Evolutionary conservation across 1,140 invertebrate species (phyloP).

Genomic region (Listronotus bonariensis): DNA sequence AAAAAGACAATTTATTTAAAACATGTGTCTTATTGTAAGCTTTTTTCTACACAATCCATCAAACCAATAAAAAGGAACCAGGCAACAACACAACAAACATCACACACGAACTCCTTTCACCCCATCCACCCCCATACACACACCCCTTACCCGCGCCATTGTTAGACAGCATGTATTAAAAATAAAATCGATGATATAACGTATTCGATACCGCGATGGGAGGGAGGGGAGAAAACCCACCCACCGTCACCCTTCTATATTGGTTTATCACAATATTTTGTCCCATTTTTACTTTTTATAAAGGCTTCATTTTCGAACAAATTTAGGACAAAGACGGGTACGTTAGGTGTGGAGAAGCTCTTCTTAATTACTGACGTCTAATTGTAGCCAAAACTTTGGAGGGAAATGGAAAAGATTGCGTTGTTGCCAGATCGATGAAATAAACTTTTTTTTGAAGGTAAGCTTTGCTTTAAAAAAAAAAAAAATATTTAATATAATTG

Average conservation of each 20-base stretch:
- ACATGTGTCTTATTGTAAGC: slow-evolving; percentile 14
- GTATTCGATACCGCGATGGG: slow-evolving; percentile 30
- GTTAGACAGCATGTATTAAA: slow-evolving; percentile 42
- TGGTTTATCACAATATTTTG: slow-evolving; percentile 9
- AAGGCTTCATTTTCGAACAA: not conserved
- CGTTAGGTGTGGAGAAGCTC: slow-evolving; percentile 27
- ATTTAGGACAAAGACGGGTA: not conserved
- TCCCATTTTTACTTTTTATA: slow-evolving; percentile 8
- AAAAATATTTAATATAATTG: no score
- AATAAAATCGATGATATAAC: slow-evolving; percentile 45
- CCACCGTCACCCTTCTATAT: slow-evolving; percentile 15
- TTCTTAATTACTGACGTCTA: slow-evolving; percentile 39
- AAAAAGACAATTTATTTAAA: slow-evolving; percentile 14
- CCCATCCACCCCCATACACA: slow-evolving; percentile 16
- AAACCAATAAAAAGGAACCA: slow-evolving; percentile 35
- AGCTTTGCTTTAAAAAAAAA: no score
- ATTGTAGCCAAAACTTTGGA: slow-evolving; percentile 34
- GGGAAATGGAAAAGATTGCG: slow-evolving; percentile 29
- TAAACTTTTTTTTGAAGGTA: not conserved
- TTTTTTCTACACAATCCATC: slow-evolving; percentile 25
- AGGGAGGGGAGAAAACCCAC: slow-evolving; percentile 14
- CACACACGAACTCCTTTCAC: slow-evolving; percentile 18
- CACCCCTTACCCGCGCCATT: slow-evolving; percentile 35
- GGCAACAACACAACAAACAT: slow-evolving; percentile 38
- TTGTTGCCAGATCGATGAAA: slow-evolving; percentile 20